Conservation (phyloP, 1,140 invertebrate species). For the Ladona fulva region DNA sequence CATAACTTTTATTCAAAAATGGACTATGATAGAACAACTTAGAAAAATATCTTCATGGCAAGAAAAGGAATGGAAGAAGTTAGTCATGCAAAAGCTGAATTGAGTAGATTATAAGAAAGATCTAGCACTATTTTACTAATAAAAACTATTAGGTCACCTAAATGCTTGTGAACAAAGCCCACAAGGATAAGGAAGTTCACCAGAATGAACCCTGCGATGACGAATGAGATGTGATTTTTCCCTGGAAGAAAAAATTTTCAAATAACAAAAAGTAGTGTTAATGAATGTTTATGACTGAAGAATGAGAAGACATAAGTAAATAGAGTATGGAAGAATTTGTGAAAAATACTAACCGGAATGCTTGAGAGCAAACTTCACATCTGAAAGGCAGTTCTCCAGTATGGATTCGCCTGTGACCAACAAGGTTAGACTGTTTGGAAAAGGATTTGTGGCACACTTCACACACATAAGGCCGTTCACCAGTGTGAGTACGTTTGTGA, state of each 20-base stretch:
- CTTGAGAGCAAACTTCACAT: conserved; percentile 25
- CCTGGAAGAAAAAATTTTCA: not conserved
- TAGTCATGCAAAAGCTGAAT: no score
- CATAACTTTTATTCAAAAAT: no score
- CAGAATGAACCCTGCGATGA: conserved; percentile 28
- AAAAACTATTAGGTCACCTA: not conserved
- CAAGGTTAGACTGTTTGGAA: not conserved
- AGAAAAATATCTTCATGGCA: no score
- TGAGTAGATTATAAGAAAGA: no score
- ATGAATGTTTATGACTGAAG: no score
- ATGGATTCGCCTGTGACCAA: not conserved
- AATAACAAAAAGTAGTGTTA: not conserved
- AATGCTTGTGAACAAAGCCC: conserved; percentile 20
- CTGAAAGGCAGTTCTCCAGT: conserved; percentile 29
- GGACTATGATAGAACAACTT: no score
- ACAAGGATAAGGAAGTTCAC: conserved; percentile 29
- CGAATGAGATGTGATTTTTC: not conserved
- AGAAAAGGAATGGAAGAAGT: no score
- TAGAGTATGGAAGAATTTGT: no score
- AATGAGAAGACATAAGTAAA: no score
- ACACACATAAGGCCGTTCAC: conserved; percentile 41
- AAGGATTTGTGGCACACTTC: conserved; percentile 17
- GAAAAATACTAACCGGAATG: not conserved
- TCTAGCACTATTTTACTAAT: not conserved
- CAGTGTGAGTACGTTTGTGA: conserved; percentile 29